Conservation (phyloP, 2,888 invertebrate species). For the Drosophila pseudotakahashii region DNA sequence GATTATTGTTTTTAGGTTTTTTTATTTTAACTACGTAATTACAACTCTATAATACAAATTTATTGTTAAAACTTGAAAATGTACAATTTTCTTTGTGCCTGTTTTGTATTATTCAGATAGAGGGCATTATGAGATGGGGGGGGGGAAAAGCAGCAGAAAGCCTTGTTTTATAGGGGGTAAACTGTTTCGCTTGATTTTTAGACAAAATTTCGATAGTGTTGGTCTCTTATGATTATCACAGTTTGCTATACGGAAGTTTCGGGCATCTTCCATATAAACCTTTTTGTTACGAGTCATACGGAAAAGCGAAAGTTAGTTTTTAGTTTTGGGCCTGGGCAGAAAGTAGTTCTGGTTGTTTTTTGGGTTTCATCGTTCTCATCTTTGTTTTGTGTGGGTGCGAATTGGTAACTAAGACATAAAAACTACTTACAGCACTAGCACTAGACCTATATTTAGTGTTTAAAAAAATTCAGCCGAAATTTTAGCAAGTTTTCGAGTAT, state of each 20-base stretch:
- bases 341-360: slow-evolving; percentile 20
- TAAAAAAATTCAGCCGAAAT: slow-evolving; percentile 69
- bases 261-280: slow-evolving; percentile 57
- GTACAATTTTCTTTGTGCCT: slow-evolving; percentile 59
- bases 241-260: slow-evolving; percentile 78
- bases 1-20: slow-evolving; percentile 38
- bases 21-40: slow-evolving; percentile 70
- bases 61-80: slow-evolving; percentile 62
- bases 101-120: slow-evolving; percentile 10
- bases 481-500: slow-evolving; percentile 68
- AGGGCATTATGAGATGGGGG: neutral
- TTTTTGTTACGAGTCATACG: slow-evolving; percentile 44
- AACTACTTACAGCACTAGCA: slow-evolving; percentile 68
- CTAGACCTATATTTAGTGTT: slow-evolving; percentile 63
- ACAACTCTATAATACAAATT: slow-evolving; percentile 80
- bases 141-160: slow-evolving; percentile 8
- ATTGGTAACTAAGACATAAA: slow-evolving; percentile 71
- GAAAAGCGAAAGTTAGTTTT: slow-evolving; percentile 47
- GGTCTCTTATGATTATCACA: slow-evolving; percentile 80
- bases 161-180: slow-evolving; percentile 7
- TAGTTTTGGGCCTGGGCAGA: slow-evolving; percentile 3
- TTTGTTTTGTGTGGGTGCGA: slow-evolving; percentile 34
- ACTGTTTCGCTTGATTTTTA: slow-evolving; percentile 20
- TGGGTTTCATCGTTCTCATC: slow-evolving; percentile 19
- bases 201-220: slow-evolving; percentile 29